A percentile compares a stretch with the other conserved stretches of the same genome.
phyloP scores from a whole-genome alignment of 2,113 vertebrate species.

The Tenebrosternarchus preto region DNA sequence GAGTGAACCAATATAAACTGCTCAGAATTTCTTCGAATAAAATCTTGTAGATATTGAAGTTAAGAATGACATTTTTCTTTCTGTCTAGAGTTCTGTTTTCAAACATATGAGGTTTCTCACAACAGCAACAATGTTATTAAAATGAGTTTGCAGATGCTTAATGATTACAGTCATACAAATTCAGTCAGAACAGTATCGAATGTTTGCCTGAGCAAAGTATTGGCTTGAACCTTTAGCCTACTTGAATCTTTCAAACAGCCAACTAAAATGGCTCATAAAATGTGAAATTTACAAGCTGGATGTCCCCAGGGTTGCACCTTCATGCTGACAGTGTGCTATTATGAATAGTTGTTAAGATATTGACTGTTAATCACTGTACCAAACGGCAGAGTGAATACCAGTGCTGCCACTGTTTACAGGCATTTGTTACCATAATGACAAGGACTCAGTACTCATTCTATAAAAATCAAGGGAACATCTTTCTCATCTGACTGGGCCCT shows the following conservation, averaged over 20 bases:
- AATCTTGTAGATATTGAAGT: too few relatives aligned
- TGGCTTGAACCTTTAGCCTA: not conserved
- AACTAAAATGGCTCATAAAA: slow-evolving; percentile 30
- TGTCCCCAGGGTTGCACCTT: slow-evolving; percentile 50
- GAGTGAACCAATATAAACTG: too few relatives aligned
- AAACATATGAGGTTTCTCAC: too few relatives aligned
- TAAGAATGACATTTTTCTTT: too few relatives aligned
- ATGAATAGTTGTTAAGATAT: slow-evolving; percentile 53
- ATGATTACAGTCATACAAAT: not conserved
- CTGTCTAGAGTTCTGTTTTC: too few relatives aligned
- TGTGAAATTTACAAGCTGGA: slow-evolving; percentile 62
- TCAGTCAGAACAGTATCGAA: not conserved
- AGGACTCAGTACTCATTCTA: not conserved
- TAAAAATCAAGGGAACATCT: not conserved
- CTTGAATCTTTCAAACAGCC: not conserved
- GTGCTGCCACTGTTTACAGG: slow-evolving; percentile 37
- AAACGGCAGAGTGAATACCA: slow-evolving; percentile 43
- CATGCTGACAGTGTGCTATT: slow-evolving; percentile 60
- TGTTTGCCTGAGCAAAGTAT: not conserved
- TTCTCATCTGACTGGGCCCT: not conserved
- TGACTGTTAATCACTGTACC: slow-evolving; percentile 60
- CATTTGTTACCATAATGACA: slow-evolving; percentile 11
- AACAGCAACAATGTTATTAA: too few relatives aligned
- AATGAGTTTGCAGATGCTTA: not conserved
- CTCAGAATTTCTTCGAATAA: too few relatives aligned